These are phyloP conservation scores for Pseudolaguvia tuberculata DNA, from an alignment of 2,113 vertebrate genomes.

Conservation along the genomic window DNA sequence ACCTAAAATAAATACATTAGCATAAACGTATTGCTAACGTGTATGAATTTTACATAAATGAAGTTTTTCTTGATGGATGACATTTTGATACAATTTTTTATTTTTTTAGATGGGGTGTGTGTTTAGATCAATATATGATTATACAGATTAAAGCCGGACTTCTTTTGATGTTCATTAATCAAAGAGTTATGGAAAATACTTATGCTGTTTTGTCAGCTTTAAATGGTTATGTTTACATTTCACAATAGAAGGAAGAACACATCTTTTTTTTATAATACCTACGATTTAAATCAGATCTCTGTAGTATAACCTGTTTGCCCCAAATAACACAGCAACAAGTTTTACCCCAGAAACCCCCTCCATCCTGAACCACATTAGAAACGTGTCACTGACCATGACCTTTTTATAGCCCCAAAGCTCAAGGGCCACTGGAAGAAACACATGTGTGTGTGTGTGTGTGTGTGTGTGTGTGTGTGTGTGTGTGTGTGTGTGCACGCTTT, in stretches of 20 bases:
- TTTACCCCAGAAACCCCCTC: constrained; percentile 23
- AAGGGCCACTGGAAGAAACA: constrained; percentile 46
- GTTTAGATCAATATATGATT: constrained; percentile 5
- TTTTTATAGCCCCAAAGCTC: constrained; percentile 37
- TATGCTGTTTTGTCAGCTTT: not conserved
- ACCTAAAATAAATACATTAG: not conserved
- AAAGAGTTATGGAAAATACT: not conserved
- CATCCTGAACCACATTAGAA: constrained; percentile 47
- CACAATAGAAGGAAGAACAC: too few species aligned
- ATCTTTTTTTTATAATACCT: not conserved
- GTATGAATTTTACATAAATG: not conserved
- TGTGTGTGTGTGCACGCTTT: constrained; percentile 46
- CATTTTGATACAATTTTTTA: constrained; percentile 1
- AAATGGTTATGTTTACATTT: not conserved
- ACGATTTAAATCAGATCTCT: not conserved
- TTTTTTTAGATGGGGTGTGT: not conserved
- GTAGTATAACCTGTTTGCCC: constrained; percentile 30
- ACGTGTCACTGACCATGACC: constrained; percentile 48
- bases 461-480: constrained; percentile 44
- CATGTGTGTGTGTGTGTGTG: constrained; percentile 28
- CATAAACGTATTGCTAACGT: not conserved
- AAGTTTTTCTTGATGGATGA: not conserved
- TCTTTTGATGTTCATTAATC: not conserved
- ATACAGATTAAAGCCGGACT: not conserved
- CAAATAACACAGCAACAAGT: constrained; percentile 49